Base-by-base conservation (phyloP, 2,113 vertebrate species). In the Bujurquina vittata region DNA sequence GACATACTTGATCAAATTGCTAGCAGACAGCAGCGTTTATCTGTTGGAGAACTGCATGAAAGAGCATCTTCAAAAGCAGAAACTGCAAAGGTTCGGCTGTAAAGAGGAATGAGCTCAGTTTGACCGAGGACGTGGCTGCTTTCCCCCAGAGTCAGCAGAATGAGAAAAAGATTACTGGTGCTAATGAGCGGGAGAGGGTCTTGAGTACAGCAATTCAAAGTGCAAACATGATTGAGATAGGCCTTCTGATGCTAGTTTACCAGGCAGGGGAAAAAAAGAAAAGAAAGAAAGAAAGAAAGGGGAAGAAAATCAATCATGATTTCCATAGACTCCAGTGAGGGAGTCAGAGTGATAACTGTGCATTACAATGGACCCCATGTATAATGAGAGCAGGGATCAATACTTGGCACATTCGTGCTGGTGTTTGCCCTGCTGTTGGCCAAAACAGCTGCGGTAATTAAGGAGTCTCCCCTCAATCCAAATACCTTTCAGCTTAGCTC, bases 401-500 rank as follows among this genome's bases (percentile, higher is more conserved):
- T 95, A 93, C 69, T 77, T 92, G 93, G 87, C 92, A 75, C 75
- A 18, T 75, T 91, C 75, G 5, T 4, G 59, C 61, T n/a, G 67
- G 17, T 84, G 87, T 83, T 84, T 76, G 86, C 79, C 60, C 85
- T 11, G 79, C 87, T 90, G 92, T 83, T 87, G 77, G 91, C 86
- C 84, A 92, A 92, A 92, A 86, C 84, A 89, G 73, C 85, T 46
- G 29, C 23, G 72, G 89, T 94, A 94, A 95, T 96, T 92, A 94
- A 93, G 88, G 89, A 93, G 79, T 88, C 87, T 67, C 62, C 31
- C 80, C 84, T 81, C 80, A 43, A 79, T 80, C 84, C 78, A 79
- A 81, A 87, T 11, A 77, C 61, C 74, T 74, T 80, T 80, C 75
- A 77, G 59, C 43, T 81, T 55, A 67, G 72, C 67, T 79, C 77